phyloP scores from a whole-genome alignment of 2,888 invertebrate species.

The Trissolcus japonicus region DNA sequence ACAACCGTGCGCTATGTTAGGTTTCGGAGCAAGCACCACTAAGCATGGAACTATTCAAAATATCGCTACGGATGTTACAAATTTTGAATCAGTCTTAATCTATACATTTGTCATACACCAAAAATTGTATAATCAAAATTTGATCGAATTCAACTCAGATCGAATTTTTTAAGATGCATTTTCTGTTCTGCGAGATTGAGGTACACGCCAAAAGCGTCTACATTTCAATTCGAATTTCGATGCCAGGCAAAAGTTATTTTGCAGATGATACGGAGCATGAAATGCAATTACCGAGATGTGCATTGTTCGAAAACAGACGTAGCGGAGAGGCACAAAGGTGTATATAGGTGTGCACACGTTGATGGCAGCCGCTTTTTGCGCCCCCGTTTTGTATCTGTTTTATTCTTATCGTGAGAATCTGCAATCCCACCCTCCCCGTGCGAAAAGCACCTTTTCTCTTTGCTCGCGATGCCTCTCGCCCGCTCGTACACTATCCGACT shows the following conservation, averaged over 20 bases:
- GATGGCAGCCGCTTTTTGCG: conserved; percentile 61
- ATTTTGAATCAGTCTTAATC: not conserved
- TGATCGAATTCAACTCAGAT: too few species aligned
- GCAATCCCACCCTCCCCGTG: conserved; percentile 24
- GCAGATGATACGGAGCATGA: too few species aligned
- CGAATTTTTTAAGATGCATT: too few species aligned
- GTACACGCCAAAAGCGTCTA: too few species aligned
- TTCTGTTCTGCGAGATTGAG: too few species aligned
- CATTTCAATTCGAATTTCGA: too few species aligned
- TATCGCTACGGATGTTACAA: conserved; percentile 18
- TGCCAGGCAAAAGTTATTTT: too few species aligned
- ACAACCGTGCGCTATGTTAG: conserved; percentile 35
- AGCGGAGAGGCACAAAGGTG: conserved; percentile 13
- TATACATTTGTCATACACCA: too few species aligned
- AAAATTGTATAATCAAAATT: too few species aligned
- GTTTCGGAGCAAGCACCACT: conserved; percentile 31
- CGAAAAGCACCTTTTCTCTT: conserved; percentile 34
- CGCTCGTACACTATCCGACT: conserved; percentile 59
- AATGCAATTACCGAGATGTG: too few species aligned
- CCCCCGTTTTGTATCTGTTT: conserved; percentile 40
- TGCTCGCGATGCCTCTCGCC: conserved; percentile 35
- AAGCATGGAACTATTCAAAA: conserved; percentile 36
- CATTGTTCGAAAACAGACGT: too few species aligned
- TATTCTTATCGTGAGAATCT: conserved; percentile 51
- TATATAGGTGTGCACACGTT: conserved; percentile 11